A percentile compares a stretch with the other conserved stretches of the same genome.
phyloP scores from a whole-genome alignment of 2,797 vertebrate genomes.

The Phoebastria nigripes region DNA sequence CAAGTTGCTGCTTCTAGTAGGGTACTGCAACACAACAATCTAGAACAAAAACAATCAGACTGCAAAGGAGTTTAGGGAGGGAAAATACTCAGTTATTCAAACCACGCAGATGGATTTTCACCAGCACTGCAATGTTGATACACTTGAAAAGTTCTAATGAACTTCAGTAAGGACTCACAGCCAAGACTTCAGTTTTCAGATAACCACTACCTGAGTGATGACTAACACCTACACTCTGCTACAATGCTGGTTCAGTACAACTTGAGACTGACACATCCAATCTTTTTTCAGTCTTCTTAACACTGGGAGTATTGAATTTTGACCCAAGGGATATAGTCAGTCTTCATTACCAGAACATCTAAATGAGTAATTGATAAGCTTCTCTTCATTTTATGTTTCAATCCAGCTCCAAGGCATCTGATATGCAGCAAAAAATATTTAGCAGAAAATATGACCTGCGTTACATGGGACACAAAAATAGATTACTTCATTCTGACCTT shows the following conservation, averaged over 20 bases:
- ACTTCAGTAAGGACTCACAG: background rate
- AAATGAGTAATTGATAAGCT: background rate
- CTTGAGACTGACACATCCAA: background rate
- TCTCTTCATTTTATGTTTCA: background rate
- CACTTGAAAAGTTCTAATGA: background rate
- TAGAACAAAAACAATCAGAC: background rate
- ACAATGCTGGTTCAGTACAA: background rate
- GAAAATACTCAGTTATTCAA: background rate
- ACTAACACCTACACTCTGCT: background rate
- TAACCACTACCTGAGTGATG: background rate
- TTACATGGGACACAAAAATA: background rate
- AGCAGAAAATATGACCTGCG: background rate
- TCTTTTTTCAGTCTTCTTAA: background rate
- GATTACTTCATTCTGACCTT: background rate
- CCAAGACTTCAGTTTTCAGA: background rate
- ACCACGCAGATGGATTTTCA: background rate
- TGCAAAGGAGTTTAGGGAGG: background rate
- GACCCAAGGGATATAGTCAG: background rate
- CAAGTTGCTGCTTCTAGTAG: background rate
- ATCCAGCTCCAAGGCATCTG: background rate
- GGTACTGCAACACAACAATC: background rate
- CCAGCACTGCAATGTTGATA: too few relatives aligned
- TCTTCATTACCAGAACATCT: background rate
- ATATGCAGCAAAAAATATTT: background rate
- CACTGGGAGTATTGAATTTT: background rate